These are phyloP conservation scores for Oscheius sp. DNA, from an alignment of 2,888 invertebrate species.

Conservation along the genomic window DNA sequence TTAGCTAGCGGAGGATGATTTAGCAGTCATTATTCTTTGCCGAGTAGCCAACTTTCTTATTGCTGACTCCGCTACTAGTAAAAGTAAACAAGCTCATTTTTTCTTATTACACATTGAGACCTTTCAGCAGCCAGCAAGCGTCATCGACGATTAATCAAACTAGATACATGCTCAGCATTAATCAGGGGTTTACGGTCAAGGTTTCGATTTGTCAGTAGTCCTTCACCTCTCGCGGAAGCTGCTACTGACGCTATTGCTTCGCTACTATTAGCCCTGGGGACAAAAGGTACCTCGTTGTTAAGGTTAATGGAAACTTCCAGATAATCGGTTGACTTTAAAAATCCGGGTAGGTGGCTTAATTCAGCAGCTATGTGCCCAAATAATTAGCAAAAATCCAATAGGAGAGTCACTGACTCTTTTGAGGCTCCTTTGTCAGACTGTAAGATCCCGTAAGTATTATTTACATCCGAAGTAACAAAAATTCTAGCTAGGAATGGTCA, in stretches of 20 bases:
- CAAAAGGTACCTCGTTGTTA: conserved; percentile 33
- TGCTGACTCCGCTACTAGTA: not conserved
- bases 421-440: conserved; percentile 23
- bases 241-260: conserved; percentile 21
- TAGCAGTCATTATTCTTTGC: conserved; percentile 15
- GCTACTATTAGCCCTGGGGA: conserved; percentile 4
- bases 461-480: not conserved
- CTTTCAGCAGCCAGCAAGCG: conserved; percentile 30
- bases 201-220: conserved; percentile 7
- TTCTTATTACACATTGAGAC: not conserved
- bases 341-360: conserved; percentile 58
- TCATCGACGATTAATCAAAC: conserved; percentile 46
- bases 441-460: conserved; percentile 29
- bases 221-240: not conserved
- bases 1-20: conserved; percentile 17
- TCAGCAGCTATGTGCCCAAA: conserved; percentile 24
- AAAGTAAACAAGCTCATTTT: not conserved
- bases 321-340: conserved; percentile 56
- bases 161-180: conserved; percentile 43
- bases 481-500: conserved; percentile 40
- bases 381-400: not conserved
- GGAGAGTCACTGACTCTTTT: conserved; percentile 11
- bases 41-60: conserved; percentile 6
- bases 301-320: conserved; percentile 34
- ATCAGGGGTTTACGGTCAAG: conserved; percentile 41